These are phyloP conservation scores for Palaemon carinicauda DNA, from an alignment of 1,140 invertebrate genomes.

Conservation along the genomic window DNA sequence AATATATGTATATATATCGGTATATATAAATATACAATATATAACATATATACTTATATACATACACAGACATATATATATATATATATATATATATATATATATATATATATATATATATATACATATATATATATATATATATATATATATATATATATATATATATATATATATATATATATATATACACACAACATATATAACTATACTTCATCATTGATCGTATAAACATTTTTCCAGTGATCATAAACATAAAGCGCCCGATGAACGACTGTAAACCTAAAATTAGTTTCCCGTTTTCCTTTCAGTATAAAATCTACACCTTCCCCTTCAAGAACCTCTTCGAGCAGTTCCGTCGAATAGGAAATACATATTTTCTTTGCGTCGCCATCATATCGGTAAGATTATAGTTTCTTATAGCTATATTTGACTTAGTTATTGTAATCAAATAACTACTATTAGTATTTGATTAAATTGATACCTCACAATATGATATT, in stretches of 20 bases:
- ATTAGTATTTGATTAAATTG: too few species aligned
- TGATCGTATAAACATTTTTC: not conserved
- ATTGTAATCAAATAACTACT: too few species aligned
- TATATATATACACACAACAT: not conserved
- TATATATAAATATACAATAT: too few species aligned
- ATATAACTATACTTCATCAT: not conserved
- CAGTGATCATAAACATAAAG: not conserved
- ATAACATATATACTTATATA: not conserved
- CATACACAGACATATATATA: slow-evolving; percentile 3
- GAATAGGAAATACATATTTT: slow-evolving; percentile 88
- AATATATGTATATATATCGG: too few species aligned
- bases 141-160: slow-evolving; percentile 17
- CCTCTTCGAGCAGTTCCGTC: slow-evolving; percentile 83
- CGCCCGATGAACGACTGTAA: too few species aligned
- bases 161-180: slow-evolving; percentile 23
- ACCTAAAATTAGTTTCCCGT: not conserved
- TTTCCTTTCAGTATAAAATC: slow-evolving; percentile 72
- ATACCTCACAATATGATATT: too few species aligned
- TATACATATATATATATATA: slow-evolving; percentile 20
- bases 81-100: slow-evolving; percentile 31
- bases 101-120: slow-evolving; percentile 33
- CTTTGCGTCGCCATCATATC: slow-evolving; percentile 76
- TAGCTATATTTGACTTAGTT: too few species aligned
- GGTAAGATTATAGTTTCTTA: slow-evolving; percentile 68
- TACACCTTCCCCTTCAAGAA: slow-evolving; percentile 86